Evolutionary conservation across 2,888 invertebrate genomes (phyloP), one percentile per base, ranked within the genome.

Genomic region (Elmis aenea): DNA sequence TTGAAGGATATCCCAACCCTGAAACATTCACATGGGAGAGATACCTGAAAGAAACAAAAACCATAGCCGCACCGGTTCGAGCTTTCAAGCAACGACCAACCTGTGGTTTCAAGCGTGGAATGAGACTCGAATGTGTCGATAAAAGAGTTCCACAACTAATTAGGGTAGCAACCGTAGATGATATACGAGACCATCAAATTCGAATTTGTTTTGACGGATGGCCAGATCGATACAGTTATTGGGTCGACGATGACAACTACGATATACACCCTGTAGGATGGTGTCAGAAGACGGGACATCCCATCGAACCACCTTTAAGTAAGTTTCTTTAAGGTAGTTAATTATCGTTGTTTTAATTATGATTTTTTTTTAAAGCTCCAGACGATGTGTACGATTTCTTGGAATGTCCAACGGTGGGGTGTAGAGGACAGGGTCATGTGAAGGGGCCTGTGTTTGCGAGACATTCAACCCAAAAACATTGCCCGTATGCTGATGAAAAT

Each of bases 211-310:
- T 89, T 67, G 93, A 93, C 66, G 91, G 92, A 9, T 94, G 93
- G 90, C 82, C 85, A 1, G 79, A 79, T 53, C 77, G 80, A 48
- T 83, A 91, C 61, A 81, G 86, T 46, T 87, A 83, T 64, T 92
- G 91, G 90, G 71, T 91, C 38, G 92, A 93, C 57, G 93, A 93
- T 64, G 92, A 94, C 67, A 84, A 81, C 48, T 78, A 85, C 0
- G 91, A 94, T 66, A 77, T 95, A 54, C 92, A 94, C 71, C 94
- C 94, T 1, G 80, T 88, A 44, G 87, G 88, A 18, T 95, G 93
- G 92, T 91, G 92, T 62, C 75, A 80, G 45, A 87, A 87, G 68
- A 92, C 92, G 1, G 84, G 83, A 2, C 93, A 94, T 64, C 84
- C 85, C 0, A 68, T 94, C 13, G 87, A 91, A 62, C 81, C 86